phyloP scores from a whole-genome alignment of 2,113 vertebrate species.

The Gambusia holbrooki region DNA sequence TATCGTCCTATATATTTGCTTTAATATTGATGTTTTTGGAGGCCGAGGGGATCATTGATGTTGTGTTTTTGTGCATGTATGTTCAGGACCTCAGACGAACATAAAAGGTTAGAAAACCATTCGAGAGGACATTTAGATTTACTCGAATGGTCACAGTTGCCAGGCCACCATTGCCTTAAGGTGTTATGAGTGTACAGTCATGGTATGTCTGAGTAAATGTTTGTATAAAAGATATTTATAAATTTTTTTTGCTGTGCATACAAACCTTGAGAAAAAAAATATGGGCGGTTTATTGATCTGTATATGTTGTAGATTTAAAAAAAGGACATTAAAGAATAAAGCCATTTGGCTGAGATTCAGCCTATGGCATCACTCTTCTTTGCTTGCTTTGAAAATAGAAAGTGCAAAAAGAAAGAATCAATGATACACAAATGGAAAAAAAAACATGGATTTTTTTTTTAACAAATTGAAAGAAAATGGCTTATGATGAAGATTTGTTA shows the following conservation, averaged over 20 bases:
- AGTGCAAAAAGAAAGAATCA: no score
- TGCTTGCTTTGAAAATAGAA: no score
- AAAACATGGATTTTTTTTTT: no score
- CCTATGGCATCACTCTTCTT: no score
- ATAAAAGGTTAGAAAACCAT: slow-evolving; percentile 30
- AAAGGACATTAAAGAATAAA: no score
- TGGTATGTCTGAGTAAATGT: slow-evolving; percentile 12
- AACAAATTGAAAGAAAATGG: no score
- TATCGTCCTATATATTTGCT: slow-evolving; percentile 11
- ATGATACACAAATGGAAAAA: no score
- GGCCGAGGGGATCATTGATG: slow-evolving; percentile 4
- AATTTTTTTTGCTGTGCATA: slow-evolving; percentile 16
- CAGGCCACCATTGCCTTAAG: slow-evolving; percentile 79
- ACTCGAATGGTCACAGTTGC: slow-evolving; percentile 61
- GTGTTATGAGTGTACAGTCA: slow-evolving; percentile 52
- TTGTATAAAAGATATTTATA: slow-evolving; percentile 15
- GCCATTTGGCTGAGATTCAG: no score
- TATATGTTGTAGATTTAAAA: neutral
- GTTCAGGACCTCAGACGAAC: slow-evolving; percentile 25
- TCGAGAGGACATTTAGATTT: slow-evolving; percentile 49
- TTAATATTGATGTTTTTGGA: slow-evolving; percentile 14
- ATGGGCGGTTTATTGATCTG: neutral
- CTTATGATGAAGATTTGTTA: no score
- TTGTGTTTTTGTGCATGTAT: slow-evolving; percentile 27
- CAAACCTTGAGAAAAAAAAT: neutral